Conservation (phyloP, 2,113 vertebrate genomes). For the Macrotis lagotis region DNA sequence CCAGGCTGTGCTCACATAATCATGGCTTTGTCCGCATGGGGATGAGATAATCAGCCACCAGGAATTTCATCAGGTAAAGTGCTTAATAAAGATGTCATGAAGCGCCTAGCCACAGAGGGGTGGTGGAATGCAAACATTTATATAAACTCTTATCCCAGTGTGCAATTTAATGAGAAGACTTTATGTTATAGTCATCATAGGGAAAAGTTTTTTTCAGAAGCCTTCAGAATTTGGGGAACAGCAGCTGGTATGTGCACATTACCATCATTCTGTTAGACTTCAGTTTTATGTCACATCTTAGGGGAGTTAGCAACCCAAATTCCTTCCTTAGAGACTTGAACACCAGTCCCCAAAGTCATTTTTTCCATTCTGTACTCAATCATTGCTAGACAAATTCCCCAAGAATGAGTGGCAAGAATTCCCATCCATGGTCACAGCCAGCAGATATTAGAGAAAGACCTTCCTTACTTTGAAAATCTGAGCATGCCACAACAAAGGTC, state of each 20-base stretch:
- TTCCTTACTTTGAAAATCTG: conserved; percentile 12
- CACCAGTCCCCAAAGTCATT: conserved; percentile 30
- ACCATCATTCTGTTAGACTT: background rate
- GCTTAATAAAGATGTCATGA: conserved; percentile 37
- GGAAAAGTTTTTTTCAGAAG: conserved; percentile 39
- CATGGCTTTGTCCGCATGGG: background rate
- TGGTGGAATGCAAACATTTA: conserved; percentile 52
- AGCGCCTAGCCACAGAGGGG: conserved; percentile 20
- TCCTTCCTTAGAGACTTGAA: conserved; percentile 35
- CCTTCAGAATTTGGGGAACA: conserved; percentile 21
- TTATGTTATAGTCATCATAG: conserved; percentile 41
- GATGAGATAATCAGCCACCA: conserved; percentile 9
- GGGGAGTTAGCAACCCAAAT: conserved; percentile 32
- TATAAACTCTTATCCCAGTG: conserved; percentile 15
- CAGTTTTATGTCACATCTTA: conserved; percentile 39
- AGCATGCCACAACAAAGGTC: background rate
- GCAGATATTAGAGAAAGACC: background rate
- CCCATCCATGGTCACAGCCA: background rate
- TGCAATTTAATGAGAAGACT: background rate
- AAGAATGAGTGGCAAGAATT: background rate
- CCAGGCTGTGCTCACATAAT: background rate
- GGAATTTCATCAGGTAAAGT: conserved; percentile 15
- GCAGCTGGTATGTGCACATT: conserved; percentile 40
- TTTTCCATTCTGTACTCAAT: conserved; percentile 21
- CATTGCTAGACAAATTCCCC: conserved; percentile 1